Base-by-base conservation (phyloP, 2,113 vertebrate genomes). In the Acanthochromis polyacanthus region DNA sequence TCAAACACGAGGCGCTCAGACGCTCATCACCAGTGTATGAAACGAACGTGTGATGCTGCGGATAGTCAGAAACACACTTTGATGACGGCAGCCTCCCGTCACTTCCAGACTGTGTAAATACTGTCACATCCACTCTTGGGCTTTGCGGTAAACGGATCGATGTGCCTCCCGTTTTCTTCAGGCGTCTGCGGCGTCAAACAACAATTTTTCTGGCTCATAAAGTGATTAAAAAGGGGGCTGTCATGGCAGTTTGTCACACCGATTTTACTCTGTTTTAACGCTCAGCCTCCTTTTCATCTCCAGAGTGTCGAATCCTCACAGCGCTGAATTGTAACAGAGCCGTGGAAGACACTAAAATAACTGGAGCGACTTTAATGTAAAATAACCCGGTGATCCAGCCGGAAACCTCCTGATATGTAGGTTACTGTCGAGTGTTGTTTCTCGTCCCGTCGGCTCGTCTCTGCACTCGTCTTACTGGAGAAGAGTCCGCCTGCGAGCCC, bases 251-350 rank as follows among this genome's bases (percentile, higher is more conserved):
- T 83, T 70, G 46, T 77, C 63, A 68, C 52, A 55, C 51, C n/a
- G 50, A 60, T 78, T 71, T 65, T 38, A 30, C 51, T 82, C 48
- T 81, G 43, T 72, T 83, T 87, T 70, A 74, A 77, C 20, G 14
- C 60, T 15, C 59, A 22, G 32, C 5, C 4, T 40, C 46, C 53
- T 52, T 61, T 85, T 87, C 73, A 77, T 83, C 57, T 70, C 43
- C 22, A 38, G 16, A 56, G 64, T 61, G 53, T 25, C 25, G 25
- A 2, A 4, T 51, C 60, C 38, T 10, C 51, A 25, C 25, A 25
- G 51, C 48, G 7, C 65, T 52, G 60, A 63, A 66, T 68, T 38
- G 45, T 64, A 60, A 52, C 8, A 58, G 8, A 30, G 36, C 71
- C 28, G 5, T 23, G 30, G 17, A 55, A 55, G 50, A 20, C 9